A percentile compares a stretch with the other conserved stretches of the same genome.
These are phyloP conservation scores for Lordiphosa fenestrarum DNA, from an alignment of 2,888 invertebrate species.

Conservation along the genomic window DNA sequence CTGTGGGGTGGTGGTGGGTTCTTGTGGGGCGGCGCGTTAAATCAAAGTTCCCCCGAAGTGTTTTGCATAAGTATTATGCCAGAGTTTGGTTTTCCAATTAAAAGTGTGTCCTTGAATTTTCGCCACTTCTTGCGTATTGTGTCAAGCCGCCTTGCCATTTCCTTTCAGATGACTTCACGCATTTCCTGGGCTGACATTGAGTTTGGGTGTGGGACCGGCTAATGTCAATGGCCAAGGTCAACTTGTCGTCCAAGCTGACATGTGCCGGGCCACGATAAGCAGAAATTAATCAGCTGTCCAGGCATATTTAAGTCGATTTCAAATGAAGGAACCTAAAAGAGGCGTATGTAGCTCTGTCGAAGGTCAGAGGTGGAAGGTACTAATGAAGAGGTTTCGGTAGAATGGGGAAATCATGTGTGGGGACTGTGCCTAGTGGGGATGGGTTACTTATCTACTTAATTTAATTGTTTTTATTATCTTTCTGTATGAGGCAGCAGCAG, in stretches of 20 bases:
- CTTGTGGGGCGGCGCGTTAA: constrained; percentile 11
- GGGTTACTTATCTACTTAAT: too few species aligned
- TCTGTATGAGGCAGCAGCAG: too few species aligned
- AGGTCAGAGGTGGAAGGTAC: background rate
- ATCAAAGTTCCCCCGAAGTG: constrained; percentile 30
- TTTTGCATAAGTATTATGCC: constrained; percentile 31
- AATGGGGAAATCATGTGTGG: too few species aligned
- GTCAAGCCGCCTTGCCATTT: constrained; percentile 45
- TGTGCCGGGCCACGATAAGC: constrained; percentile 49
- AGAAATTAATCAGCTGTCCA: constrained; percentile 40
- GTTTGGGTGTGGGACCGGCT: constrained; percentile 21
- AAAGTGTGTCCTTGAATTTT: constrained; percentile 35
- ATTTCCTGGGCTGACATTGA: constrained; percentile 56
- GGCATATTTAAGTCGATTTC: constrained; percentile 31
- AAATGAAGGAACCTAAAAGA: constrained; percentile 5
- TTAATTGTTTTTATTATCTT: too few species aligned
- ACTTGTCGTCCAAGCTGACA: constrained; percentile 22
- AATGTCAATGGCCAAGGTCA: constrained; percentile 70
- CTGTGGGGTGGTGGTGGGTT: background rate
- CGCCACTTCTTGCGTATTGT: constrained; percentile 13
- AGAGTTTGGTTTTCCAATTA: constrained; percentile 50
- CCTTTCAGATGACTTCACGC: constrained; percentile 67
- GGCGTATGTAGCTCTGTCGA: constrained; percentile 6
- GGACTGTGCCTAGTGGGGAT: too few species aligned
- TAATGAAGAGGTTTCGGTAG: background rate